Evolutionary conservation across 2,113 vertebrate species (phyloP).

Genomic region (Prunella fulvescens): DNA sequence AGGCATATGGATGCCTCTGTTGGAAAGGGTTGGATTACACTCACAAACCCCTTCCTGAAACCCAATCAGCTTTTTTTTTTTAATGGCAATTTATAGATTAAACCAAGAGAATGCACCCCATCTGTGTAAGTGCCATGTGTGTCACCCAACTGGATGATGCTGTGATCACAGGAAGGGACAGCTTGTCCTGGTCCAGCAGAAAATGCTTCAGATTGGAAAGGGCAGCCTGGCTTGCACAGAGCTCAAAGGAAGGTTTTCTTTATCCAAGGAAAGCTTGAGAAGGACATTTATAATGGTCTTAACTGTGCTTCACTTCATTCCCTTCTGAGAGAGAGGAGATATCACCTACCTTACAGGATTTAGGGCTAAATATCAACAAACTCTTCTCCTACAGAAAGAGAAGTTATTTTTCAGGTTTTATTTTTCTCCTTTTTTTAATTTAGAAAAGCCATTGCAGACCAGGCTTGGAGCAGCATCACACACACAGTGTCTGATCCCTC

Average conservation of each 20-base stretch:
- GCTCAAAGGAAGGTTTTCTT: background rate
- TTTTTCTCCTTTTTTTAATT: background rate
- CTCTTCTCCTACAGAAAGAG: background rate
- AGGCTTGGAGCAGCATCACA: background rate
- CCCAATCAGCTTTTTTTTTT: background rate
- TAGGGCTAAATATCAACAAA: background rate
- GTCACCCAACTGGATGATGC: rapidly evolving
- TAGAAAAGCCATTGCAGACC: background rate
- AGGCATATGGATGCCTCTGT: background rate
- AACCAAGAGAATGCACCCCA: background rate
- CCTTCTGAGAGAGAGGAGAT: background rate
- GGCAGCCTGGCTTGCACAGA: background rate
- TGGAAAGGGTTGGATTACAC: background rate
- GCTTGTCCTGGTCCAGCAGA: background rate
- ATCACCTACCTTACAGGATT: background rate
- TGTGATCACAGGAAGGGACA: background rate
- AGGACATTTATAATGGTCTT: background rate
- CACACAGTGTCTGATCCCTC: background rate
- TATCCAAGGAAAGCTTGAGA: background rate
- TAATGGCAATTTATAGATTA: background rate
- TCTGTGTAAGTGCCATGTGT: background rate
- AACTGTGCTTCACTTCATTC: background rate
- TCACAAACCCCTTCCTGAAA: background rate
- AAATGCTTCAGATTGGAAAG: background rate
- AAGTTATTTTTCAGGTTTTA: background rate